These are phyloP conservation scores for Oreochromis niloticus DNA, from an alignment of 2,113 vertebrate genomes.

Conservation along the genomic window DNA sequence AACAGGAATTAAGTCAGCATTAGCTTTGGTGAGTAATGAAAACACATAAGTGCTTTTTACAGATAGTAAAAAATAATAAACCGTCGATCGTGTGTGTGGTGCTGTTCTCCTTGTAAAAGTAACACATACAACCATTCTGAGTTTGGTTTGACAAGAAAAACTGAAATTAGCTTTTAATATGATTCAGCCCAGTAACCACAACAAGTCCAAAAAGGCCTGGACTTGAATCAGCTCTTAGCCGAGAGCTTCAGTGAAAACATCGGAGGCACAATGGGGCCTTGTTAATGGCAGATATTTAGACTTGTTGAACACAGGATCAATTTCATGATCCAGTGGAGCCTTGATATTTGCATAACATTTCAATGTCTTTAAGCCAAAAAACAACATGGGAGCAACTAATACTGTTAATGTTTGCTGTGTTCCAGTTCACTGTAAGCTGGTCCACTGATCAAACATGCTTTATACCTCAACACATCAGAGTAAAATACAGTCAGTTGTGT, in stretches of 20 bases:
- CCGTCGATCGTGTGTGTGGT: background rate
- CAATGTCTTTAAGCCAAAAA: background rate
- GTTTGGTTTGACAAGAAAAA: background rate
- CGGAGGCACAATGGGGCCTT: fast-evolving
- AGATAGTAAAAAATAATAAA: background rate
- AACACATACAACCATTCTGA: background rate
- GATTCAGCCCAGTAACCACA: background rate
- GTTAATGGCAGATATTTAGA: background rate
- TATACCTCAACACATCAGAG: background rate
- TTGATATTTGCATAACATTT: background rate
- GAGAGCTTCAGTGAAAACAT: background rate
- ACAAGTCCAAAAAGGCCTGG: background rate
- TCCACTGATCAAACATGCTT: background rate
- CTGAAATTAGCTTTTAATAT: background rate
- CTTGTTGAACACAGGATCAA: background rate
- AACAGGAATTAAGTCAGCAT: background rate
- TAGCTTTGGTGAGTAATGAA: background rate
- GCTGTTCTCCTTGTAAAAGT: background rate
- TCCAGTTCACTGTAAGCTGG: background rate
- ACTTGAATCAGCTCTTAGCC: background rate
- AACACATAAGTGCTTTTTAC: background rate
- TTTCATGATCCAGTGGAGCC: background rate
- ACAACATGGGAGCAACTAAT: background rate
- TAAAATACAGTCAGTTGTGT: background rate
- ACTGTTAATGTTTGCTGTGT: background rate